A percentile compares a stretch with the other conserved stretches of the same genome.
Conservation (phyloP, 2,888 invertebrate species). For the Metallyticus violacea region DNA sequence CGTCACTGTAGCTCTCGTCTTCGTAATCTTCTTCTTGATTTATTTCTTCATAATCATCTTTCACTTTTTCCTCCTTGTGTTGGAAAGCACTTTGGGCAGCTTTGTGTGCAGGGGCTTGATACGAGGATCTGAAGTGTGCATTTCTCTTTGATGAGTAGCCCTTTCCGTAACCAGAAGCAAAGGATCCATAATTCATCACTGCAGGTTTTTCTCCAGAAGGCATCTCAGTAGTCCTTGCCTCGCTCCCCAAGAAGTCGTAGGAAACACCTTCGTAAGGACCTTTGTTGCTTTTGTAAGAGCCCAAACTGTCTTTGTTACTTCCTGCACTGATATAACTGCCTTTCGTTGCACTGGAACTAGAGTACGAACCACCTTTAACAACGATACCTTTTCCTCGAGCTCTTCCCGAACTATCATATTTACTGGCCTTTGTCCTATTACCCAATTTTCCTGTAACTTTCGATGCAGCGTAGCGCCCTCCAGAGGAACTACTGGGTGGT, state of each 20-base stretch:
- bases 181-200: background rate
- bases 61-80: background rate
- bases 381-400: background rate
- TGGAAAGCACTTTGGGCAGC: background rate
- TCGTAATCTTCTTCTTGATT: background rate
- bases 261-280: background rate
- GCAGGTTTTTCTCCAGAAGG: background rate
- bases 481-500: background rate
- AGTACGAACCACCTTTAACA: background rate
- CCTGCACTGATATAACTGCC: background rate
- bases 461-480: background rate
- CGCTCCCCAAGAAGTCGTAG: background rate
- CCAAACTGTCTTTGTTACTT: background rate
- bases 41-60: background rate
- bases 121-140: background rate
- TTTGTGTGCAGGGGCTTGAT: background rate
- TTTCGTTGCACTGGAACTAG: background rate
- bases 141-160: background rate
- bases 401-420: background rate
- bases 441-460: background rate
- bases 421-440: background rate
- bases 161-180: background rate
- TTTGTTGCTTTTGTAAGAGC: background rate
- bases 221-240: background rate
- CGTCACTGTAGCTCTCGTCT: background rate